These are phyloP conservation scores for Scylla paramamosain DNA, from an alignment of 1,140 invertebrate species.

Conservation along the genomic window DNA sequence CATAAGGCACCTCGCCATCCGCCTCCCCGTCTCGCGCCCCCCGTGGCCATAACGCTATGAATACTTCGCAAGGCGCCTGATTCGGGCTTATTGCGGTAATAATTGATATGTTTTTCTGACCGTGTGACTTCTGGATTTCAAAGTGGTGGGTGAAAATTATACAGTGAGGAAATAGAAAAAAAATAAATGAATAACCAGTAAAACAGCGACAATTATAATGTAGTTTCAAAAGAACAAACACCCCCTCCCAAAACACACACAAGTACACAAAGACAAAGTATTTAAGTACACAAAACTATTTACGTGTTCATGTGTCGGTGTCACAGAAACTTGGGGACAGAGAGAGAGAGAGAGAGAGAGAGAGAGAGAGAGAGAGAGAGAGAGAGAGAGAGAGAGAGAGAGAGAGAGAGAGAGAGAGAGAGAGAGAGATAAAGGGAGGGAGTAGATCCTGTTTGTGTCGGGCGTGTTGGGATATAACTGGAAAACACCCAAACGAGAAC, in stretches of 20 bases:
- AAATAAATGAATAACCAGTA: no score
- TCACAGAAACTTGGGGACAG: no score
- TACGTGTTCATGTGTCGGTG: no score
- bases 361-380: neutral
- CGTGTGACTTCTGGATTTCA: neutral
- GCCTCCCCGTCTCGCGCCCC: neutral
- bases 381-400: conserved; percentile 13
- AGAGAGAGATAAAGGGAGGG: neutral
- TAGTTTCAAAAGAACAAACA: no score
- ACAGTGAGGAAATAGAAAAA: no score
- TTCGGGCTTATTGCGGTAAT: neutral
- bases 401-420: conserved; percentile 20
- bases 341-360: no score
- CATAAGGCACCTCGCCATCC: neutral
- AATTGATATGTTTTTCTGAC: neutral
- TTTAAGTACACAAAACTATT: no score
- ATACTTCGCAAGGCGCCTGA: neutral
- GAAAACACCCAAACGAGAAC: neutral
- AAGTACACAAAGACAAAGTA: no score
- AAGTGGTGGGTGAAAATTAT: no score
- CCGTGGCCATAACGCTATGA: neutral
- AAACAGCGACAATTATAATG: no score
- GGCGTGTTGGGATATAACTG: neutral
- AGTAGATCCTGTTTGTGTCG: neutral
- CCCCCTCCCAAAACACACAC: no score